phyloP scores from a whole-genome alignment of 2,113 vertebrate species.

The Pachyramphus minor region DNA sequence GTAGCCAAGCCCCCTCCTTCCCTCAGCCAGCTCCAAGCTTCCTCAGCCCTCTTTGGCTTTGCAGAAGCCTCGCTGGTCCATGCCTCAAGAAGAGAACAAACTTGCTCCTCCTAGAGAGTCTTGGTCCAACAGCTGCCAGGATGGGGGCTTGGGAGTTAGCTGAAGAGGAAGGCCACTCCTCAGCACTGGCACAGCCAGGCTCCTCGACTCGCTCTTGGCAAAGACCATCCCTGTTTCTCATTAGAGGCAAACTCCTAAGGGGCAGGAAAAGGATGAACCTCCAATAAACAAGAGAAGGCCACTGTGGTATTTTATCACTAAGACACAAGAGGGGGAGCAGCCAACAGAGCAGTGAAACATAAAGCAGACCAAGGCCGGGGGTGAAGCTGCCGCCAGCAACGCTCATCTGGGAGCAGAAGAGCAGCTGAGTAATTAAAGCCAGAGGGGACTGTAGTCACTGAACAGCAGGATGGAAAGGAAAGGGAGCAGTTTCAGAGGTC shows the following conservation, averaged over 20 bases:
- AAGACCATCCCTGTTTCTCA: not conserved
- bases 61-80: not conserved
- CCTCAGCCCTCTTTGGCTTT: not conserved
- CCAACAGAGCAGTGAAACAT: not conserved
- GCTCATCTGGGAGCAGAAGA: not conserved
- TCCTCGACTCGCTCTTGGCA: rapidly evolving
- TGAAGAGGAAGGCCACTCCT: not conserved
- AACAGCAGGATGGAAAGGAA: not conserved
- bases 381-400: not conserved
- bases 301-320: rapidly evolving
- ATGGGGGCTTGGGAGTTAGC: not conserved
- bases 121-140: not conserved
- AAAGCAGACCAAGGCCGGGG: not conserved
- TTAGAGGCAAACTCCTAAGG: not conserved
- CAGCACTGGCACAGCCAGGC: not conserved
- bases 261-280: not conserved
- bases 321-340: not conserved
- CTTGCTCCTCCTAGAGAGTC: not conserved
- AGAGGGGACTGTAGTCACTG: not conserved
- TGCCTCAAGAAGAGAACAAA: rapidly evolving
- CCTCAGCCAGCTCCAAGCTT: not conserved
- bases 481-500: not conserved
- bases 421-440: conserved; percentile 28
- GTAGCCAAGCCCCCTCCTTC: not conserved
- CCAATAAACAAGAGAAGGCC: not conserved